Percentiles rank a stretch among this genome's conserved stretches.
These are phyloP conservation scores for Drosophila subquinaria DNA, from an alignment of 2,888 invertebrate genomes.

Conservation along the genomic window DNA sequence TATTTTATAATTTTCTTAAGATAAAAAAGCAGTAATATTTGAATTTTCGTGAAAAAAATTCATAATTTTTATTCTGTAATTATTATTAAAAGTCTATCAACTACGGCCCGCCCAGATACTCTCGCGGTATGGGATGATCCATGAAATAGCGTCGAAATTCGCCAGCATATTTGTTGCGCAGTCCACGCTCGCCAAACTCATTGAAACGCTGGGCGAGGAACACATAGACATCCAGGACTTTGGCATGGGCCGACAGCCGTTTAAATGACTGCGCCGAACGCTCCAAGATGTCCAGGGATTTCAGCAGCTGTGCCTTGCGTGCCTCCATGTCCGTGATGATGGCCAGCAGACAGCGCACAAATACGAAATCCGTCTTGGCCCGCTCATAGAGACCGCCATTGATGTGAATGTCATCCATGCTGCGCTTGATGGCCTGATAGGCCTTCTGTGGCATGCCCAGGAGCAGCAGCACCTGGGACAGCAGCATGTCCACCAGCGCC, in stretches of 20 bases:
- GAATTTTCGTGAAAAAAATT: too few relatives aligned
- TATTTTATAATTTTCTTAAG: too few relatives aligned
- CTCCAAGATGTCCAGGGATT: constrained; percentile 87
- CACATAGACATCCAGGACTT: constrained; percentile 88
- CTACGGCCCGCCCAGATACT: constrained; percentile 82
- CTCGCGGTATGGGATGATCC: constrained; percentile 87
- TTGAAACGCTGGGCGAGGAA: constrained; percentile 90
- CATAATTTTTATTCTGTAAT: too few relatives aligned
- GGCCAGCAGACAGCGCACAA: constrained; percentile 92
- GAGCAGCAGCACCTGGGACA: constrained; percentile 91
- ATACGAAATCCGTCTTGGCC: constrained; percentile 91
- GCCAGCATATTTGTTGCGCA: constrained; percentile 93
- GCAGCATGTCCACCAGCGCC: constrained; percentile 91
- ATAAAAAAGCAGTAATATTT: too few relatives aligned
- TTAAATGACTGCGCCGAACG: constrained; percentile 90
- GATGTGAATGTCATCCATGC: constrained; percentile 90
- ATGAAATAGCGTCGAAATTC: constrained; percentile 92
- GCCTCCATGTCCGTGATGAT: constrained; percentile 86
- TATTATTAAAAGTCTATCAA: background rate
- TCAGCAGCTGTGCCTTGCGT: constrained; percentile 67
- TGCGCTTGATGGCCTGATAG: constrained; percentile 89
- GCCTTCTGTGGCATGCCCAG: constrained; percentile 93
- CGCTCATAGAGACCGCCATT: constrained; percentile 94
- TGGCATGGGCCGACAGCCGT: constrained; percentile 91
- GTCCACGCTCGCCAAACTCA: constrained; percentile 89